Evolutionary conservation across 1,140 invertebrate species (phyloP).

Genomic region (Ceratina australensis): DNA sequence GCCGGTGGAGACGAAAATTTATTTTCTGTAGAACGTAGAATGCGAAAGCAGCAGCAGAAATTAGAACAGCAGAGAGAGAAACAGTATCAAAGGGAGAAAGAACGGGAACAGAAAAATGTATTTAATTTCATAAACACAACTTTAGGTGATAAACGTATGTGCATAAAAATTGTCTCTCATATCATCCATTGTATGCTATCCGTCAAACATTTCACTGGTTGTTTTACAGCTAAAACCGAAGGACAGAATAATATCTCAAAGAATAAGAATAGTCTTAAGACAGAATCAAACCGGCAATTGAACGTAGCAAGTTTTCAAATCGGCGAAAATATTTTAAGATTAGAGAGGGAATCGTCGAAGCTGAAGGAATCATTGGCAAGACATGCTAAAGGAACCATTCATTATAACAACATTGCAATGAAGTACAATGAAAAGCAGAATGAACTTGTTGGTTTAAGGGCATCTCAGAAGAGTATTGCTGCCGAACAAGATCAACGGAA

Average conservation of each 20-base stretch:
- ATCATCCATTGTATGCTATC: not conserved
- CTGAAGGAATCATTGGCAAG: slow-evolving; percentile 83
- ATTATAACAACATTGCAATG: slow-evolving; percentile 81
- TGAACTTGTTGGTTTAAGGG: slow-evolving; percentile 82
- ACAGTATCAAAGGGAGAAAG: slow-evolving; percentile 82
- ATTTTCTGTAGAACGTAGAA: slow-evolving; percentile 85
- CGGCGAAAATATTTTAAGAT: slow-evolving; percentile 84
- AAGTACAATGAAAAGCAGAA: slow-evolving; percentile 83
- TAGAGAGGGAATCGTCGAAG: slow-evolving; percentile 84
- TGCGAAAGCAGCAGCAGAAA: slow-evolving; percentile 83
- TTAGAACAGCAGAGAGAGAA: slow-evolving; percentile 82
- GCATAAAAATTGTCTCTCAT: slow-evolving; percentile 3
- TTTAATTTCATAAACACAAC: slow-evolving; percentile 92
- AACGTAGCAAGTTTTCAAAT: slow-evolving; percentile 88
- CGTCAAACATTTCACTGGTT: slow-evolving; percentile 11
- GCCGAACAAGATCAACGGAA: slow-evolving; percentile 86
- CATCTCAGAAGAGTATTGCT: slow-evolving; percentile 82
- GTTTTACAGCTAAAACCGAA: slow-evolving; percentile 58
- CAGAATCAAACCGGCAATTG: slow-evolving; percentile 84
- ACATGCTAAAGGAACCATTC: slow-evolving; percentile 80
- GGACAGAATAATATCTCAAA: slow-evolving; percentile 66
- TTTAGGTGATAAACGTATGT: slow-evolving; percentile 79
- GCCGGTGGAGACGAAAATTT: slow-evolving; percentile 85
- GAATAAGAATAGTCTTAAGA: slow-evolving; percentile 78
- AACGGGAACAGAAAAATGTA: slow-evolving; percentile 82